Evolutionary conservation across 1,140 invertebrate genomes (phyloP).

Genomic region (Nilaparvata lugens): DNA sequence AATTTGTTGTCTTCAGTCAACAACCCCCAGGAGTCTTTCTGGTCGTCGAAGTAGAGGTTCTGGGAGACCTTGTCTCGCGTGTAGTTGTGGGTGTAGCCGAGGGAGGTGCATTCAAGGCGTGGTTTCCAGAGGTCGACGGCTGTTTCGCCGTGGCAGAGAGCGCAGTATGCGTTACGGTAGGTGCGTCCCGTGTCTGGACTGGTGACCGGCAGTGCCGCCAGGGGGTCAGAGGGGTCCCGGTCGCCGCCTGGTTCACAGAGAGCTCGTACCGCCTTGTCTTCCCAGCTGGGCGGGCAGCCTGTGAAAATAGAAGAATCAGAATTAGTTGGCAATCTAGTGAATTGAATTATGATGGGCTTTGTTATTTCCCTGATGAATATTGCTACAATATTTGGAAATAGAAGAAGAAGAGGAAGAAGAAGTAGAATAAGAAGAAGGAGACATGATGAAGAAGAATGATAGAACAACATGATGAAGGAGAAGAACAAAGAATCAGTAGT

Average conservation of each 20-base stretch:
- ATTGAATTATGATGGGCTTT: no score
- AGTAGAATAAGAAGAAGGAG: no score
- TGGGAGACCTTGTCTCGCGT: slow-evolving; percentile 16
- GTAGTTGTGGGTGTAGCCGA: slow-evolving; percentile 19
- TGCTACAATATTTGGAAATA: no score
- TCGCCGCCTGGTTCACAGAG: slow-evolving; percentile 20
- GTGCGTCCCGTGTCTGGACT: slow-evolving; percentile 36
- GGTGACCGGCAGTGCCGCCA: slow-evolving; percentile 38
- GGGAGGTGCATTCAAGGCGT: slow-evolving; percentile 34
- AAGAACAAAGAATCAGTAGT: no score
- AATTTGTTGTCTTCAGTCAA: slow-evolving; percentile 12
- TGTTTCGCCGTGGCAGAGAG: slow-evolving; percentile 41
- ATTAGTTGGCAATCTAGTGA: no score
- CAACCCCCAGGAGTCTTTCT: slow-evolving; percentile 20
- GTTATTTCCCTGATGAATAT: no score
- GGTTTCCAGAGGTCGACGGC: slow-evolving; percentile 36
- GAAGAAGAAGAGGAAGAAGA: no score
- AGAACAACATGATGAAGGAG: no score
- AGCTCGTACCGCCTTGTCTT: slow-evolving; percentile 25
- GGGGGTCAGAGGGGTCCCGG: slow-evolving; percentile 34
- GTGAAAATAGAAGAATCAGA: no score
- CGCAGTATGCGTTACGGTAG: slow-evolving; percentile 47
- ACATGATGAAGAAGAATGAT: no score
- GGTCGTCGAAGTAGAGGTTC: slow-evolving; percentile 8
- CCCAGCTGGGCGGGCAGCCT: slow-evolving; percentile 37